Evolutionary conservation across 2,888 invertebrate species (phyloP), one percentile per base, ranked within the genome.

Genomic region (Ophion slaviceki): DNA sequence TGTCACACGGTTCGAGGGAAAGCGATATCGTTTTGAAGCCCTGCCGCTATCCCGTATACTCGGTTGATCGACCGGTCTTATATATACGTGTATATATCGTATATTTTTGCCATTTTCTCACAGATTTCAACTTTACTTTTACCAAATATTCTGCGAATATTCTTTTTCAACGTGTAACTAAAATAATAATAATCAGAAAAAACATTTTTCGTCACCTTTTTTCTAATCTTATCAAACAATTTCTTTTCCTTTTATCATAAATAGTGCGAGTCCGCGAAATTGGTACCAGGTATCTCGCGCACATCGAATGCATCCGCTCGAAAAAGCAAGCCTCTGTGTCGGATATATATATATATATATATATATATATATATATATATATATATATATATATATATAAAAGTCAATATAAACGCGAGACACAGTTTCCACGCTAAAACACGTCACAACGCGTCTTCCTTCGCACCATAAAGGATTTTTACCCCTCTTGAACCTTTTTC

Each of bases 311-410:
- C 61, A 72, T 72, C 11, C 61, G 61, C 72, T 72, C 61, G 36
- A 72, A 72, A 61, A 72, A 61, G 72, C 72, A 72, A 61, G 72
- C 61, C 10, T 36, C 20, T 61, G 72, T 61, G 47, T 72, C 36
- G 59, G 20, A 61, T 20, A 20, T 20, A 61, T 7, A 59, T 8
- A 53, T 53, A 53, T 17, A 53, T 1, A 59, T 53, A 53, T 53
- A 53, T 17, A 53, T 8, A 32, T 40, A 72, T 61, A 61, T n/a
- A n/a, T n/a, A n/a, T n/a, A n/a, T n/a, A n/a, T n/a, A n/a, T n/a
- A n/a, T n/a, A n/a, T n/a, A n/a, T 6, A 59, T 53, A 53, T 53
- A 53, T 17, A 53, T 8, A 32, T 40, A 72, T 61, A 61, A 59
- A 61, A 61, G 40, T 47, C 59, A 20, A 72, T 72, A 61, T 40